Base-by-base conservation (phyloP, 92 coral and sea anemone species). In the Isaurus tuberculatus region DNA sequence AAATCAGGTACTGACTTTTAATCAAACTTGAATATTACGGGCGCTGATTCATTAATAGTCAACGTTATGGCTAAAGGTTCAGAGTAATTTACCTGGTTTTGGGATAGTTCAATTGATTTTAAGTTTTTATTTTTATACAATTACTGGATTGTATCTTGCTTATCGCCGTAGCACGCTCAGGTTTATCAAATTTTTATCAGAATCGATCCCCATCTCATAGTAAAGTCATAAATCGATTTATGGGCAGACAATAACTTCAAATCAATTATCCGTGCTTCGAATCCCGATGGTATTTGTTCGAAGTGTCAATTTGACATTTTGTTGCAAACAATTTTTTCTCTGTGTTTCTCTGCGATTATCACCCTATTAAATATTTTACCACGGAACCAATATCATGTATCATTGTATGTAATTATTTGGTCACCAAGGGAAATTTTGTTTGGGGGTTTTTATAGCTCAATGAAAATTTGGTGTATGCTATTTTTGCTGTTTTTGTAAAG, bases 1-100 rank as follows among this genome's bases (percentile, higher is more conserved):
- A 95, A 78, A 91, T 89, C 67, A 95, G 98, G 98, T 94, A 85
- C 34, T 29, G 29, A 3, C n/a, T 22, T 43, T 28, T 22, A n/a
- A 26, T 29, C 36, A 26, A 15, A 22, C 2, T 29, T 10, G 27
- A 63, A 15, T 26, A 13, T 22, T 60, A 23, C 0, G 22, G 22
- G 23, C 15, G 9, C 3, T 11, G 11, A 4, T 7, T 40, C 46
- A 40, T 40, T 40, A 40, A 40, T 40, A 13, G 46, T 9, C 46
- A 13, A 40, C 46, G 11, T 40, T 40, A 7, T 3, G 46, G 46
- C 8, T 36, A 36, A 36, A 36, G 42, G 42, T 8, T 36, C 42
- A 6, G 11, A 40, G 9, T 40, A 13, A 13, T 11, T 16, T 51
- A n/a, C 7, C 2, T 8, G 8, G 8, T 5, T 55, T 2, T 10